These are phyloP conservation scores for Aix galericulata DNA, from an alignment of 2,113 vertebrate species.

Conservation along the genomic window DNA sequence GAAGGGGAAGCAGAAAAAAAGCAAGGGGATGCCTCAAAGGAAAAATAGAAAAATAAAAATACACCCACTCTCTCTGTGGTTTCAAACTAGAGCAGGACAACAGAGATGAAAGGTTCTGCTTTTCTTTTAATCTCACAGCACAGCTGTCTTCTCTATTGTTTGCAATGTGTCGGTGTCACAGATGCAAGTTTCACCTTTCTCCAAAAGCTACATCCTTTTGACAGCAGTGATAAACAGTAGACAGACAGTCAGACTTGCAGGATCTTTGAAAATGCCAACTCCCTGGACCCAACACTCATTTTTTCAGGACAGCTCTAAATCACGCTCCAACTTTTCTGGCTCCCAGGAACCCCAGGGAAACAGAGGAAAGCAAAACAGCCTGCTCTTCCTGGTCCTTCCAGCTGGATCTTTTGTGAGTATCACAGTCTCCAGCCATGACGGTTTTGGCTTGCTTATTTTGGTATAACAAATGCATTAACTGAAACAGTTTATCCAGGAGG, in stretches of 20 bases:
- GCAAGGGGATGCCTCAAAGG: not conserved
- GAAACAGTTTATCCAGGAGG: not conserved
- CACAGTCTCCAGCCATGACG: not conserved
- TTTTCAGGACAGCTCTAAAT: not conserved
- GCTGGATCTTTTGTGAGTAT: not conserved
- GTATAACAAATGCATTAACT: not conserved
- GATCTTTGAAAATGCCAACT: not conserved
- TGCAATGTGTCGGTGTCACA: not conserved
- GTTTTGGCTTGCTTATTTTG: not conserved
- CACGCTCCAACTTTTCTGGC: not conserved
- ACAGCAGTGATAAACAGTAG: constrained; percentile 9
- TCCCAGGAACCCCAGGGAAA: not conserved
- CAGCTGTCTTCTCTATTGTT: constrained; percentile 34
- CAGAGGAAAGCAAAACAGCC: not conserved
- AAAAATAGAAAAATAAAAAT: constrained; percentile 27
- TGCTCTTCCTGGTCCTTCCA: not conserved
- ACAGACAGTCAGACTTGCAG: not conserved
- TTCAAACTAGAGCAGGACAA: constrained; percentile 19
- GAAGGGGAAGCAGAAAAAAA: not conserved
- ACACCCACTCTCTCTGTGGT: not conserved
- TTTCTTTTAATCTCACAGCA: constrained; percentile 44
- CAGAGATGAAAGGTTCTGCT: constrained; percentile 39
- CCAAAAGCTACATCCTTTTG: not conserved
- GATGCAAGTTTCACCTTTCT: constrained; percentile 24
- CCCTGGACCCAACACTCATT: not conserved